phyloP scores from a whole-genome alignment of 2,888 invertebrate species.

The Agrochola macilenta region DNA sequence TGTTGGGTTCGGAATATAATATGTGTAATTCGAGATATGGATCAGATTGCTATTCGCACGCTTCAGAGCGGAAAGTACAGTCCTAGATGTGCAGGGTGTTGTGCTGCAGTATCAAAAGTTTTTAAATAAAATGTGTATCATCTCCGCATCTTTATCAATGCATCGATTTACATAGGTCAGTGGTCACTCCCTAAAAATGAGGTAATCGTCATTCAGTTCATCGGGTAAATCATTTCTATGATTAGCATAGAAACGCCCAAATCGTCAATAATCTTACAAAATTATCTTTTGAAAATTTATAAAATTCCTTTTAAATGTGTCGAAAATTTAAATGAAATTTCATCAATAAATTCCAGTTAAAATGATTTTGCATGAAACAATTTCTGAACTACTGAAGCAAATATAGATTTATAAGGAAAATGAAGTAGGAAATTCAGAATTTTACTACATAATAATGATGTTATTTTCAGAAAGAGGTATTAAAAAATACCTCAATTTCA shows the following conservation, averaged over 20 bases:
- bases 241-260: constrained; percentile 4
- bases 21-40: constrained; percentile 81
- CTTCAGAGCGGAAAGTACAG: constrained; percentile 83
- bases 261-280: not conserved
- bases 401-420: constrained; percentile 49
- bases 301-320: too few species aligned
- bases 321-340: constrained; percentile 4
- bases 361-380: not conserved
- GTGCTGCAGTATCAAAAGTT: constrained; percentile 31
- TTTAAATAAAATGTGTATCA: not conserved
- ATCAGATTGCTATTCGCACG: constrained; percentile 83
- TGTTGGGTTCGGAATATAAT: constrained; percentile 83
- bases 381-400: constrained; percentile 2
- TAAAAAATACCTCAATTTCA: not conserved
- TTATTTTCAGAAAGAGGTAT: constrained; percentile 3
- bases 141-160: not conserved
- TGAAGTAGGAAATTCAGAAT: constrained; percentile 15
- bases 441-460: not conserved
- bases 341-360: not conserved
- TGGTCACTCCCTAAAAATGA: not conserved
- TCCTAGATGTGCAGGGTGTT: constrained; percentile 73
- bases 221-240: not conserved
- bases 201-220: not conserved
- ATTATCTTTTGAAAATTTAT: not conserved
- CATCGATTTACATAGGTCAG: not conserved